phyloP scores from a whole-genome alignment of 1,140 invertebrate genomes.

The Drosophila neocordata region DNA sequence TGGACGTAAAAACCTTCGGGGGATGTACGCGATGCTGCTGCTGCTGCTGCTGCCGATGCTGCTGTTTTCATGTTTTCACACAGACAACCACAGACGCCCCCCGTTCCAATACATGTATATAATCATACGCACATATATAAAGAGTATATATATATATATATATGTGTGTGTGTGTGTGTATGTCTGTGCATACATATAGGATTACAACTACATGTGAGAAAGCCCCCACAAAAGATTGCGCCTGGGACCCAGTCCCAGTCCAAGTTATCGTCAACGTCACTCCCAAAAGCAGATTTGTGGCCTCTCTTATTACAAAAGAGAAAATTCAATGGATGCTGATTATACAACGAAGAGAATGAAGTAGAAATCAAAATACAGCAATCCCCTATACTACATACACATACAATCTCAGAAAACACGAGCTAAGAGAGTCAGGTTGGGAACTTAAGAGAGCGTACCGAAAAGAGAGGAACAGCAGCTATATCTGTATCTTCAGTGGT shows the following conservation, averaged over 20 bases:
- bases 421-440: neutral
- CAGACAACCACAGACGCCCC: conserved; percentile 18
- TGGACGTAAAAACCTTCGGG: conserved; percentile 82
- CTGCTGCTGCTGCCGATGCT: conserved; percentile 33
- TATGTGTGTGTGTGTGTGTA: conserved; percentile 18
- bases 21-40: conserved; percentile 69
- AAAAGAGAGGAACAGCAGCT: conserved; percentile 6
- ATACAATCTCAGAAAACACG: neutral
- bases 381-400: neutral
- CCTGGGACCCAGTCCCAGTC: conserved; percentile 9
- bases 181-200: neutral
- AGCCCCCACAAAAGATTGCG: conserved; percentile 41
- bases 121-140: conserved; percentile 12
- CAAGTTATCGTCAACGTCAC: neutral
- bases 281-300: neutral
- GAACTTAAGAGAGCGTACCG: neutral
- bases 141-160: conserved; percentile 4
- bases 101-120: conserved; percentile 35
- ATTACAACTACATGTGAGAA: conserved; percentile 43
- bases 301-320: neutral
- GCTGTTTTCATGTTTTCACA: conserved; percentile 16
- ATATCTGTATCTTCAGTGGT: neutral
- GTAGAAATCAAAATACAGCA: neutral
- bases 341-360: neutral
- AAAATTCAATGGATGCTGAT: conserved; percentile 2